Conservation (phyloP, 2,113 vertebrate species). For the Manacus vitellinus region DNA sequence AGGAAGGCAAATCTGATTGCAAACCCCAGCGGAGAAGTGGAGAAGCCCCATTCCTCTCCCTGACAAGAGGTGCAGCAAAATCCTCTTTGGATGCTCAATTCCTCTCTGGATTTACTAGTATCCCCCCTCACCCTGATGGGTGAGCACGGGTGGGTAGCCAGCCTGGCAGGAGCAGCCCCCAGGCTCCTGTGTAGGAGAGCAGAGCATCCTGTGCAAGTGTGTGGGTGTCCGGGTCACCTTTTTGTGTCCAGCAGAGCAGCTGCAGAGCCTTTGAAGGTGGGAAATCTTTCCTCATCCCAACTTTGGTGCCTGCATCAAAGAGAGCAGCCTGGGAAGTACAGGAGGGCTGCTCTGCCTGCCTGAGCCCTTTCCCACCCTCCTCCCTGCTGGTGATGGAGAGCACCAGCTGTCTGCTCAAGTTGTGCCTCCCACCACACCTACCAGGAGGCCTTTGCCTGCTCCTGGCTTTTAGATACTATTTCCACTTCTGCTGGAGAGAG, state of each 20-base stretch:
- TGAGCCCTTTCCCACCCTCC: not conserved
- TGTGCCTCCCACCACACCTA: not conserved
- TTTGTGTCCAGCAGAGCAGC: not conserved
- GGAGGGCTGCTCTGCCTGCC: not conserved
- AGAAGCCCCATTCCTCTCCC: not conserved
- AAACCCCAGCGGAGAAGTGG: not conserved
- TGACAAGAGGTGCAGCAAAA: not conserved
- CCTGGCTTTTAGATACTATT: not conserved
- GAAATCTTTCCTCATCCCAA: not conserved
- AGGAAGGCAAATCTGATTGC: not conserved
- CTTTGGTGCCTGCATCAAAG: not conserved
- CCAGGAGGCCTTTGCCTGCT: not conserved
- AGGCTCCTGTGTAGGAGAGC: not conserved
- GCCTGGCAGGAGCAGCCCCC: not conserved
- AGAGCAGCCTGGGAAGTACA: not conserved
- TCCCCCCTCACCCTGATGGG: not conserved
- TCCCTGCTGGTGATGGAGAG: not conserved
- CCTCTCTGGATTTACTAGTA: not conserved
- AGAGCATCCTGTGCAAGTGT: not conserved
- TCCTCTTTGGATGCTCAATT: not conserved
- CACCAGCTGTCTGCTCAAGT: accelerated
- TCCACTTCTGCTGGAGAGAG: not conserved
- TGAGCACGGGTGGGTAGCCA: not conserved
- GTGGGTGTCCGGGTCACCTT: not conserved
- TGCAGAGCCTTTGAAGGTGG: not conserved